Base-by-base conservation (phyloP, 2,797 vertebrate species). In the Staurois parvus region DNA sequence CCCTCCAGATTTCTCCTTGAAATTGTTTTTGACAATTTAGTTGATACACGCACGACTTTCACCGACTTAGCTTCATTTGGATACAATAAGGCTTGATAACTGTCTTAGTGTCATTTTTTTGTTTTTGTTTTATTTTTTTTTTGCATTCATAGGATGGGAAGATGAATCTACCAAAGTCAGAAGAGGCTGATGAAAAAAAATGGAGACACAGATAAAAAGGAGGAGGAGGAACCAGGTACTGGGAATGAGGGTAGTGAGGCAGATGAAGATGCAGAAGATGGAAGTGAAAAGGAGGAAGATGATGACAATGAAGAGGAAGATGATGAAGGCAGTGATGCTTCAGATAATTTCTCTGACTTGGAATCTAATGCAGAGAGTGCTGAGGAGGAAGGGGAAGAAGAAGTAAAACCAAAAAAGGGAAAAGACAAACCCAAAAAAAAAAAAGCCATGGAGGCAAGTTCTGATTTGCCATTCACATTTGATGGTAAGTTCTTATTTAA, bases 381-480 rank as follows among this genome's bases (percentile, higher is more conserved):
- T 70, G 91, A 92, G 4, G 93, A 94, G 21, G 88, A 85, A 72
- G 10, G 17, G 68, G 79, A 15, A 30, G n/a, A 1, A 0, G 88
- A 79, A 73, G 69, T 79, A 30, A 87, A 64, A 7, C 0, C 48
- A 70, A 74, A 82, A 0, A 77, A 88, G 30, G 37, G 83, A 2
- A 48, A 74, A 26, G 56, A 2, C 17, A 76, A 88, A 12, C 88
- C 69, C n/a, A 79, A 91, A 77, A 91, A 93, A 8, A 89, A 92
- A 15, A 81, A 87, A 72, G 92, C 93, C 80, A 91, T 93, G 24
- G 93, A 92, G 1, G 95, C 95, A 17, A 88, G 91, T 77, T 86
- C 93, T 2, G 96, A 99, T 87, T 96, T 99, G n/a, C 97, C 98
- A 0, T 98, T 96, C 87, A 96, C 94, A 0, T 98, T 98, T 81